phyloP scores from a whole-genome alignment of 2,797 vertebrate species.

The Coregonus ussuriensis region DNA sequence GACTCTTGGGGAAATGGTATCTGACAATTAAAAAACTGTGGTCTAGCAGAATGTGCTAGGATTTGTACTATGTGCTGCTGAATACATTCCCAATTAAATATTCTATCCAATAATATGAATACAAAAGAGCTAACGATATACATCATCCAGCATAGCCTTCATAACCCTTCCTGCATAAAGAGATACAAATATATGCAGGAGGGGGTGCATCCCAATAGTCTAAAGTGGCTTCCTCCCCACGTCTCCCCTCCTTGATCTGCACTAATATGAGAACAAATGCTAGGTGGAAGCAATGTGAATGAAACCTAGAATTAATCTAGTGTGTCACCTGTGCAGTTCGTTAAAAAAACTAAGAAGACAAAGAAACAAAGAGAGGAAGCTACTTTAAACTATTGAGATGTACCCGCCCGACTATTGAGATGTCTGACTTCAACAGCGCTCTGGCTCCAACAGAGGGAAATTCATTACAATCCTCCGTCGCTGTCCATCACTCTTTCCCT shows the following conservation, averaged over 20 bases:
- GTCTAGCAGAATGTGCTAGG: slow-evolving; percentile 33
- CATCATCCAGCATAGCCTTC: too few relatives aligned
- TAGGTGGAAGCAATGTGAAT: too few relatives aligned
- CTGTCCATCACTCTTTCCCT: slow-evolving; percentile 32
- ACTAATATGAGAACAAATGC: too few relatives aligned
- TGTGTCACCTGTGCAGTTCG: background rate
- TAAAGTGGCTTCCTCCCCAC: too few relatives aligned
- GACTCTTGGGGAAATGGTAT: slow-evolving; percentile 43
- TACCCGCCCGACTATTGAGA: slow-evolving; percentile 7
- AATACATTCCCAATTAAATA: slow-evolving; percentile 39
- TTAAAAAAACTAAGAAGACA: background rate
- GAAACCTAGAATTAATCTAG: background rate
- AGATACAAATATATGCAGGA: too few relatives aligned
- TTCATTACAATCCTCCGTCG: slow-evolving; percentile 52
- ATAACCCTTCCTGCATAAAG: too few relatives aligned
- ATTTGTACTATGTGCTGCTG: slow-evolving; percentile 13
- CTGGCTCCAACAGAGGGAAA: slow-evolving; percentile 31
- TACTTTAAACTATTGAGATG: slow-evolving; percentile 13
- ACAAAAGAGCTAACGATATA: slow-evolving; percentile 16
- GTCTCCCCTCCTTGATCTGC: too few relatives aligned
- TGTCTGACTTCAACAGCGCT: background rate
- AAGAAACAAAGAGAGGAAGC: slow-evolving; percentile 25
- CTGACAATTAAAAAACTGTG: slow-evolving; percentile 60
- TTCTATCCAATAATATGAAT: slow-evolving; percentile 48
- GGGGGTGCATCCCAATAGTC: too few relatives aligned